Evolutionary conservation across 2,888 invertebrate genomes (phyloP), one percentile per base, ranked within the genome.

Genomic region (Agonopterix subpropinquella): DNA sequence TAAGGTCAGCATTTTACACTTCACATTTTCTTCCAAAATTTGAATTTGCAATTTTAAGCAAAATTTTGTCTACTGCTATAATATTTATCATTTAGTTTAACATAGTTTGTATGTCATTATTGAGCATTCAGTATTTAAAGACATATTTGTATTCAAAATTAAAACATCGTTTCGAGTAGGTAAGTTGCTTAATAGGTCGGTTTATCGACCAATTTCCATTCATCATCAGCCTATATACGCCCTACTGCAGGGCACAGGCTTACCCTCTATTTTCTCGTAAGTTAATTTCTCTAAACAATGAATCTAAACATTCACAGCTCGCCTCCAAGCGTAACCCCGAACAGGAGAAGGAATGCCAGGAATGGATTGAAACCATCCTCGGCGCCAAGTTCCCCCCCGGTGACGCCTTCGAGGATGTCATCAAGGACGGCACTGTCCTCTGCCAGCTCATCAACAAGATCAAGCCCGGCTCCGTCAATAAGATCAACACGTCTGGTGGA

Each of bases 361-460:
- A 92, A 84, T 98, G 98, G 98, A 94, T 98, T 62, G 97, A 98
- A 81, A 73, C 91, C 49, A 90, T 98, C 65, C 88, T 97, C 58
- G 96, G 96, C 43, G 94, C 94, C 71, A 96, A 96, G 83, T 94
- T 98, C 89, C 97, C 97, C 51, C 90, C 92, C 52, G 92, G 92
- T 61, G 94, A 94, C 65, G 64, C 86, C 7, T 98, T 94, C 73
- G 98, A 98, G 73, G 98, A 98, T 73, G 93, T 95, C 56, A 90
- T 98, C 56, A 94, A 92, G 80, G 98, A 98, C 85, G 98, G 98
- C 51, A 94, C 95, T 61, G 93, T 98, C 55, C 92, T 98, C 58
- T 98, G 98, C 91, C 93, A 94, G 72, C 86, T 99, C 68, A 96
- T 99, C 89, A 99, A 99, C 92, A 96, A 95, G 79, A 87, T 99